Evolutionary conservation across 1,140 invertebrate species (phyloP).

Genomic region (Papilio machaon): DNA sequence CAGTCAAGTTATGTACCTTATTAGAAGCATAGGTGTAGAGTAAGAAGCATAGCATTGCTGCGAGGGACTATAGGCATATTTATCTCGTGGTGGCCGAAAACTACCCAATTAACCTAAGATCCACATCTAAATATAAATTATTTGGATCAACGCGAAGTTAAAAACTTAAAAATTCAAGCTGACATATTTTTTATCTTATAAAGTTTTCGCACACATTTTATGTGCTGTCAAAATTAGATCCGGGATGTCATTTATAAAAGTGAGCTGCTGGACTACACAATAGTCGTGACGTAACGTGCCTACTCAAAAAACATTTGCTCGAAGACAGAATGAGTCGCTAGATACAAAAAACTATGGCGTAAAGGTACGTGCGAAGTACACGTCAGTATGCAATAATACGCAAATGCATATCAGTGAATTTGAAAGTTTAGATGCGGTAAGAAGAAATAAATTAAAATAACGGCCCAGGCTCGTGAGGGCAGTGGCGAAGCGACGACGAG

Average conservation of each 20-base stretch:
- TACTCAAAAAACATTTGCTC: background rate
- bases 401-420: conserved; percentile 37
- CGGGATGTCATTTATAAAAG: no score
- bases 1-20: background rate
- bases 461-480: conserved; percentile 60
- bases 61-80: background rate
- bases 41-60: background rate
- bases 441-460: conserved; percentile 69
- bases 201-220: no score
- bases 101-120: background rate
- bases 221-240: no score
- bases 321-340: background rate
- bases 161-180: no score
- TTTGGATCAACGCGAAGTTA: background rate
- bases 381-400: conserved; percentile 19
- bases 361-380: conserved; percentile 22
- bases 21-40: background rate
- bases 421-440: conserved; percentile 45
- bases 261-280: no score
- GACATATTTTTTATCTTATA: no score
- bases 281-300: no score
- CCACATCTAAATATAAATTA: background rate
- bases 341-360: conserved; percentile 2
- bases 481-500: conserved; percentile 40
- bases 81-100: no score